A percentile compares a stretch with the other conserved stretches of the same genome.
phyloP scores from a whole-genome alignment of 2,113 vertebrate species.

The Rousettus leschenaultii region DNA sequence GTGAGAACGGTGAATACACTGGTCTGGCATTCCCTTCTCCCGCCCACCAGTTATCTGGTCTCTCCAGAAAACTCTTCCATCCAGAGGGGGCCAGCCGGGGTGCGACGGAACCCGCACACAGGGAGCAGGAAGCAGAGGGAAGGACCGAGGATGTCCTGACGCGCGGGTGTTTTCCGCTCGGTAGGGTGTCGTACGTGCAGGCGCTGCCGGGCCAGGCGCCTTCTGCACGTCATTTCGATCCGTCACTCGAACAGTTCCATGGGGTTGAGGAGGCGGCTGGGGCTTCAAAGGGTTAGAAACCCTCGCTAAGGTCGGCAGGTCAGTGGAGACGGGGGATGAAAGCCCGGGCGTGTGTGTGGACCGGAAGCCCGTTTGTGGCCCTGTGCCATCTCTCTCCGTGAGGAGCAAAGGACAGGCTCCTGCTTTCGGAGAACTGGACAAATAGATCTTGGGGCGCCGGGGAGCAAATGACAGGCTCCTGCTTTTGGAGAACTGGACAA shows the following conservation, averaged over 20 bases:
- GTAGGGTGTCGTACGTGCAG: not conserved
- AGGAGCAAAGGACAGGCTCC: not conserved
- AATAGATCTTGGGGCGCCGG: not conserved
- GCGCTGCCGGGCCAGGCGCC: too few relatives aligned
- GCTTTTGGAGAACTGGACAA: not conserved
- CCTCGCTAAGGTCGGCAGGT: rapidly evolving
- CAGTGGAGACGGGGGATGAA: not conserved
- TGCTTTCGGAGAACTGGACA: not conserved
- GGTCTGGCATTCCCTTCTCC: too few relatives aligned
- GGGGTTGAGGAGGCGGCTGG: not conserved
- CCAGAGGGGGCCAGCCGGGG: not conserved
- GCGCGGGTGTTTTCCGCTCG: not conserved
- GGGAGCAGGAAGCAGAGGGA: not conserved
- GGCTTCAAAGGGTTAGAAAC: too few relatives aligned
- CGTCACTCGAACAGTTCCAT: not conserved
- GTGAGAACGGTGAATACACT: too few relatives aligned
- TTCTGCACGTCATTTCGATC: not conserved
- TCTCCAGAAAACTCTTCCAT: not conserved
- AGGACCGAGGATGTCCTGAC: not conserved
- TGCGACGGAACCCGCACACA: rapidly evolving
- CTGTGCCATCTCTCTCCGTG: not conserved
- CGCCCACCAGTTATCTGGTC: not conserved
- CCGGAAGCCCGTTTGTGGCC: not conserved
- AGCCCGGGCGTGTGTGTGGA: not conserved
- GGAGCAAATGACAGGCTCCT: too few relatives aligned